Conservation (phyloP, 2,113 vertebrate species). For the Aspiorhynchus laticeps region DNA sequence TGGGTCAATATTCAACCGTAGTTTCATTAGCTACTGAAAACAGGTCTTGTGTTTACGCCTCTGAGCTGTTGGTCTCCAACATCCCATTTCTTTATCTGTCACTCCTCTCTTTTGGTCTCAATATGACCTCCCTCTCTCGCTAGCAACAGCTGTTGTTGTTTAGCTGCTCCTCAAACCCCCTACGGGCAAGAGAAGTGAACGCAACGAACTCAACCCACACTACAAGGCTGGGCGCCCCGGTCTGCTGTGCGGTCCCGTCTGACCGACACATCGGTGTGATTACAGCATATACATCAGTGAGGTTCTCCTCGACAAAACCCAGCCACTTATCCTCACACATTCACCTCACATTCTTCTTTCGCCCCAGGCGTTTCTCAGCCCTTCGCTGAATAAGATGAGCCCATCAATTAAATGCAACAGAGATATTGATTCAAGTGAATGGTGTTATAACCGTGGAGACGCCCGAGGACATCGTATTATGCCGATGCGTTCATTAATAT, state of each 20-base stretch:
- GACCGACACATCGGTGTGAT: constrained; percentile 24
- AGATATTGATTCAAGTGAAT: constrained; percentile 59
- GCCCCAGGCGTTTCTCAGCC: constrained; percentile 40
- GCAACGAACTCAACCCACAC: constrained; percentile 26
- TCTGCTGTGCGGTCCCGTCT: not conserved
- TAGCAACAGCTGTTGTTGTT: constrained; percentile 44
- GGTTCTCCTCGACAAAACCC: constrained; percentile 25
- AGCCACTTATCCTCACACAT: constrained; percentile 33
- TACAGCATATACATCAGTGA: constrained; percentile 25
- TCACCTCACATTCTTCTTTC: constrained; percentile 30
- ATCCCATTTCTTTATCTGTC: constrained; percentile 54
- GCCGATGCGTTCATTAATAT: constrained; percentile 57
- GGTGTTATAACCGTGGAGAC: constrained; percentile 38
- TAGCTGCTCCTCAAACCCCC: constrained; percentile 33
- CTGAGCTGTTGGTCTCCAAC: constrained; percentile 41
- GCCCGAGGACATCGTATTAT: constrained; percentile 55
- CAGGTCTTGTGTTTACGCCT: constrained; percentile 35
- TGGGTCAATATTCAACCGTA: constrained; percentile 43
- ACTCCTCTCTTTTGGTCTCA: not conserved
- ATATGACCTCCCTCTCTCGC: constrained; percentile 19
- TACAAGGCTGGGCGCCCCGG: constrained; percentile 17
- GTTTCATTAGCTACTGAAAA: constrained; percentile 48
- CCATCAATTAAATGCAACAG: constrained; percentile 58
- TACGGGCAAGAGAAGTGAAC: constrained; percentile 13
- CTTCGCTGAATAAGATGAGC: constrained; percentile 57